These are phyloP conservation scores for Allygus modestus DNA, from an alignment of 2,888 invertebrate species.

Conservation along the genomic window DNA sequence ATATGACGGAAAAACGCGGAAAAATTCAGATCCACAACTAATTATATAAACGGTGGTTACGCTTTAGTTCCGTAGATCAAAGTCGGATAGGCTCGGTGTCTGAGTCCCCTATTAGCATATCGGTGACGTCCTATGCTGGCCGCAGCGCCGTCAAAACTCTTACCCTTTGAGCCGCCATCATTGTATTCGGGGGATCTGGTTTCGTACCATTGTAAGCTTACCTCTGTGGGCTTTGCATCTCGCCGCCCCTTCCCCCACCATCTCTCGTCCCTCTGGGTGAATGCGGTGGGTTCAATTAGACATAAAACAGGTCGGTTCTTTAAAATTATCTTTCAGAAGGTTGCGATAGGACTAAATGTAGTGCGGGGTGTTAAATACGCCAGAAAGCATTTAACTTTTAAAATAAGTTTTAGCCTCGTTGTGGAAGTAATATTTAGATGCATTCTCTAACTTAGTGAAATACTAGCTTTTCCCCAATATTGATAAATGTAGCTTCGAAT, in stretches of 20 bases:
- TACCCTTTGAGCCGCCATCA: constrained; percentile 13
- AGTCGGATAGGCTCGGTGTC: background rate
- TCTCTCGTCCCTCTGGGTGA: background rate
- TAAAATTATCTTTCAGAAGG: no score
- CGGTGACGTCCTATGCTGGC: background rate
- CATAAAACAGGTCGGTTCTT: no score
- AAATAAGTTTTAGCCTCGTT: no score
- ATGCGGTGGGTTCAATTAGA: no score
- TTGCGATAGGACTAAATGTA: no score
- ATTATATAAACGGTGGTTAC: background rate
- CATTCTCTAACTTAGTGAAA: no score
- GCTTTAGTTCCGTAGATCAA: constrained; percentile 17
- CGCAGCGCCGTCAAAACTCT: background rate
- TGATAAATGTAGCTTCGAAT: no score
- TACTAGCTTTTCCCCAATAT: no score
- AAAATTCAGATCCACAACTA: background rate
- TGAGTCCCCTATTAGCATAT: background rate
- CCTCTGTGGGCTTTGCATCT: constrained; percentile 1
- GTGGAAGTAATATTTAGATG: no score
- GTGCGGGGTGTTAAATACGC: no score
- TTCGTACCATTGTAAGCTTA: constrained; percentile 15
- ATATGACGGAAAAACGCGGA: no score
- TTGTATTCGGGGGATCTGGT: constrained; percentile 22
- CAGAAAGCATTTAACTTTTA: no score
- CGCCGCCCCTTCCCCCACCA: constrained; percentile 20